These are phyloP conservation scores for Amphipyra tragopoginis DNA, from an alignment of 2,888 invertebrate species.

Conservation along the genomic window DNA sequence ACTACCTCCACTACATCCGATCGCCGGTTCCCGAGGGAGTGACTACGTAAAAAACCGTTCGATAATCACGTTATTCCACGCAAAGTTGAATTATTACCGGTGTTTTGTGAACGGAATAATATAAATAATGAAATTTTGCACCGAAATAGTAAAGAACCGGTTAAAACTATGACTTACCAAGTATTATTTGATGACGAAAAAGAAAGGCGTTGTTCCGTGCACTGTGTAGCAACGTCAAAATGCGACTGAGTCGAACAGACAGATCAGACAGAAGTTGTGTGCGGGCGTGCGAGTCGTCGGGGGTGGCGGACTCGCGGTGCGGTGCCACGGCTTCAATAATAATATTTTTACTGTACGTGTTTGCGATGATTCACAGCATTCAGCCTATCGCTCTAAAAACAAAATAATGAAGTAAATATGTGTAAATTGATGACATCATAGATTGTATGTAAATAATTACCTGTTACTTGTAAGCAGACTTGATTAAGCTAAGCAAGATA, in stretches of 20 bases:
- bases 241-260: conserved; percentile 73
- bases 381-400: conserved; percentile 51
- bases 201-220: conserved; percentile 67
- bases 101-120: conserved; percentile 13
- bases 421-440: conserved; percentile 58
- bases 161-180: conserved; percentile 75
- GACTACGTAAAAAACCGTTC: conserved; percentile 44
- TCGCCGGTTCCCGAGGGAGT: conserved; percentile 68
- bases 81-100: conserved; percentile 19
- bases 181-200: conserved; percentile 70
- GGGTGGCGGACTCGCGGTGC: conserved; percentile 68
- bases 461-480: conserved; percentile 20
- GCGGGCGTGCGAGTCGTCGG: conserved; percentile 58
- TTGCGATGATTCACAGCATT: conserved; percentile 71
- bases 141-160: conserved; percentile 40
- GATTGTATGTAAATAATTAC: conserved; percentile 45
- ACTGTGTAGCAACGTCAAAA: conserved; percentile 75
- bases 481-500: conserved; percentile 36
- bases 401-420: conserved; percentile 55
- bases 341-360: conserved; percentile 55
- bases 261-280: conserved; percentile 56
- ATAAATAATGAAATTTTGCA: conserved; percentile 26
- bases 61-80: conserved; percentile 32
- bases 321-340: conserved; percentile 63
- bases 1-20: conserved; percentile 55